Evolutionary conservation across 2,888 invertebrate genomes (phyloP).

Genomic region (Leptinotarsa tumamoca): DNA sequence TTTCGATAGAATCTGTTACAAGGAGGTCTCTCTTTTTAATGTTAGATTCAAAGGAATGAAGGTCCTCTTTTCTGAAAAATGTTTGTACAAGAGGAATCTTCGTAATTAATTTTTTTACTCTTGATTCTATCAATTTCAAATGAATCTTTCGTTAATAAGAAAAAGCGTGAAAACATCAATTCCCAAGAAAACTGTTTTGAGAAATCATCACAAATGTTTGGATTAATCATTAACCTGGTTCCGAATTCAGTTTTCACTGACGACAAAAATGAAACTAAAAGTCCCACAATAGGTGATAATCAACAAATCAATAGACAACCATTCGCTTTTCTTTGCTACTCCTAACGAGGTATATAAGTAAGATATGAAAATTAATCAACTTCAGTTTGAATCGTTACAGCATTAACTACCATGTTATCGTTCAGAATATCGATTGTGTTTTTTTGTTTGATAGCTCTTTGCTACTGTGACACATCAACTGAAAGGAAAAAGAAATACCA

Average conservation of each 20-base stretch:
- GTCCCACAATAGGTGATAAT: conserved; percentile 28
- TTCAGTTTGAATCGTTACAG: neutral
- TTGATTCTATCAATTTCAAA: neutral
- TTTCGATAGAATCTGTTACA: too few relatives aligned
- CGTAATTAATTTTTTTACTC: too few relatives aligned
- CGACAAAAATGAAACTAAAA: conserved; percentile 31
- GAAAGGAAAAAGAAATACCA: conserved; percentile 33
- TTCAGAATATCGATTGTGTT: conserved; percentile 18
- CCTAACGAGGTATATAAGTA: conserved; percentile 28
- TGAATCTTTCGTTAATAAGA: neutral
- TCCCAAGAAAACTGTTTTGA: neutral
- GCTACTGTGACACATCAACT: conserved; percentile 37
- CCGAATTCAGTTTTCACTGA: conserved; percentile 15
- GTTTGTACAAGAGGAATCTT: neutral
- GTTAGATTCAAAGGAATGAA: too few relatives aligned
- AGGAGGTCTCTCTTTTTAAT: too few relatives aligned
- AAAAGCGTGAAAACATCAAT: neutral
- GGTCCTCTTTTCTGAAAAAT: neutral
- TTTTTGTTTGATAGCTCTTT: conserved; percentile 30
- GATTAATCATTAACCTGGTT: conserved; percentile 12
- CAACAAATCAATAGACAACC: conserved; percentile 23
- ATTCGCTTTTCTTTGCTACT: conserved; percentile 24
- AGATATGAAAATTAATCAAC: neutral
- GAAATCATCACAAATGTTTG: conserved; percentile 7
- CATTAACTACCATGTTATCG: neutral